Percentiles rank a stretch among this genome's conserved stretches.
Conservation (phyloP, 2,113 vertebrate species). For the Parus major region DNA sequence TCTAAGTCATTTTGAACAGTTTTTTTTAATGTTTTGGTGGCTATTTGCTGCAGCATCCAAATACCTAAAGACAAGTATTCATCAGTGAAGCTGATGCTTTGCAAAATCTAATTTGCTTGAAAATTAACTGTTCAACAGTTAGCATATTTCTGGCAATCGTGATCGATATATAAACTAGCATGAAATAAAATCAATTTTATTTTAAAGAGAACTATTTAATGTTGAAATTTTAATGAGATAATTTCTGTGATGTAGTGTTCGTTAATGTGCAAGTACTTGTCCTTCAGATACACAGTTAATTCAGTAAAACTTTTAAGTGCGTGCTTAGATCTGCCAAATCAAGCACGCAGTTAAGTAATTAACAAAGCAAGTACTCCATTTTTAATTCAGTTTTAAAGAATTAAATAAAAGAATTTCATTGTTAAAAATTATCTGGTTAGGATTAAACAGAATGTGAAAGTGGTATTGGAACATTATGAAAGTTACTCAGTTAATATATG, state of each 20-base stretch:
- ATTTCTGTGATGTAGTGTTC: constrained; percentile 30
- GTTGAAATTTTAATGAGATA: constrained; percentile 46
- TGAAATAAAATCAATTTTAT: constrained; percentile 54
- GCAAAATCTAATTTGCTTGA: neutral
- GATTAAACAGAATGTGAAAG: neutral
- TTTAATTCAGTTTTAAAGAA: neutral
- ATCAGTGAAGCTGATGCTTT: neutral
- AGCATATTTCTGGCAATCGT: neutral
- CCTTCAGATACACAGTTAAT: neutral
- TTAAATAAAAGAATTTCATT: neutral
- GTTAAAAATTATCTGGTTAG: neutral
- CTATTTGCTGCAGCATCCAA: neutral
- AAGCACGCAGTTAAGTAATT: constrained; percentile 21
- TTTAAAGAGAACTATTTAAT: constrained; percentile 46
- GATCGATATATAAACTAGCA: constrained; percentile 24
- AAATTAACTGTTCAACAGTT: neutral
- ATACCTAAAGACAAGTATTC: neutral
- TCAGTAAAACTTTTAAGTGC: neutral
- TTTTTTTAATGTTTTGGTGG: neutral
- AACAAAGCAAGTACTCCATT: neutral
- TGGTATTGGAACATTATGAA: neutral
- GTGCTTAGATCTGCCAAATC: constrained; percentile 1
- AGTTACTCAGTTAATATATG: neutral
- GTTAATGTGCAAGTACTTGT: constrained; percentile 22
- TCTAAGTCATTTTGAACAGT: neutral